Base-by-base conservation (phyloP, 2,113 vertebrate genomes). In the Falcunculus frontatus region DNA sequence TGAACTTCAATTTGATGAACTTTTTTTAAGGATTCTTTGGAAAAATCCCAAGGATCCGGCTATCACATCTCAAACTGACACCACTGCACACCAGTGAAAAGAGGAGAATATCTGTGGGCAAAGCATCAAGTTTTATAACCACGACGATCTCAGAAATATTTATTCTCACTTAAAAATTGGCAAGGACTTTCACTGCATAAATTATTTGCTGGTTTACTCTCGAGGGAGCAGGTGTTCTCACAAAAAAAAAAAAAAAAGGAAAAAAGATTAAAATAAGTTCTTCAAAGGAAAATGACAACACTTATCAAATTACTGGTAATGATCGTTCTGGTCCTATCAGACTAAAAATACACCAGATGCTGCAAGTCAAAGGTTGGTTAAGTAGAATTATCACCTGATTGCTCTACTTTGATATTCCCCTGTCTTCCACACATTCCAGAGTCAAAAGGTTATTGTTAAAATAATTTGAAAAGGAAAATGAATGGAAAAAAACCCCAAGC, bases 211-310 rank as follows among this genome's bases (percentile, higher is more conserved):
- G 49, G 47, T 89, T 85, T 80, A 41, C 55, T 68, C 82, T 74
- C 87, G 13, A 46, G 37, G 57, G 76, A 93, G 16, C 67, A 77
- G 44, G 56, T 85, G 87, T 87, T 74, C 79, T 84, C 49, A 73
- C 21, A 30, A 44, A 41, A 18, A 67, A 21, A 35, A 55, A 32
- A n/a, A n/a, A 29, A 30, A 70, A 11, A 12, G 26, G 16, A 30
- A 27, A 42, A 42, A 75, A 13, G 14, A 37, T 80, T 72, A 44
- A 83, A 94, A 41, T 50, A 67, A 89, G 80, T 79, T 83, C 46
- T 76, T 84, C 63, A 87, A 80, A 87, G 70, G 50, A 91, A 93
- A 90, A 89, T 72, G 55, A 75, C 79, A 94, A 52, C 39, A 67
- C 59, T 60, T 46, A 53, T 91, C 42, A 60, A 80, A 89, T 82